A percentile compares a stretch with the other conserved stretches of the same genome.
These are phyloP conservation scores for Choreutis nemorana DNA, from an alignment of 2,888 invertebrate species.

Conservation along the genomic window DNA sequence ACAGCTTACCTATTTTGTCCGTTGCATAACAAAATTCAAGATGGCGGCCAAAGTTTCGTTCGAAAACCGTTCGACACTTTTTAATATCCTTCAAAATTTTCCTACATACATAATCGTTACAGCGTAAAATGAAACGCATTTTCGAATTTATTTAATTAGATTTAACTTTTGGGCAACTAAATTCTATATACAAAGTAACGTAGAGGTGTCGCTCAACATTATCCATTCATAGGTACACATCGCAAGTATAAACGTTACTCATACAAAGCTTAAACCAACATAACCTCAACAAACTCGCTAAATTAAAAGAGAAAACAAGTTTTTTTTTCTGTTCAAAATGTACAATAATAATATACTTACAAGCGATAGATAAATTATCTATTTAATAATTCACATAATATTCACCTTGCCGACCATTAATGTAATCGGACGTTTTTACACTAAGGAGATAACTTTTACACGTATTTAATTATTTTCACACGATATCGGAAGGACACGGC, in stretches of 20 bases:
- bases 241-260: constrained; percentile 22
- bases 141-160: constrained; percentile 52
- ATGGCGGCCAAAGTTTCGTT: constrained; percentile 18
- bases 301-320: constrained; percentile 35
- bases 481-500: constrained; percentile 1
- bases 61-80: constrained; percentile 26
- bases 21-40: background rate
- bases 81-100: constrained; percentile 24
- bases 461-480: constrained; percentile 8
- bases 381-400: constrained; percentile 31
- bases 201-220: constrained; percentile 29
- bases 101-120: constrained; percentile 33
- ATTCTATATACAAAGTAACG: constrained; percentile 57
- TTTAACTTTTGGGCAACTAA: constrained; percentile 58
- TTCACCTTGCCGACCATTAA: constrained; percentile 20
- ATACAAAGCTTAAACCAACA: constrained; percentile 36
- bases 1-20: too few species aligned
- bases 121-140: constrained; percentile 29
- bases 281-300: constrained; percentile 44
- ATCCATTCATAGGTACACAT: constrained; percentile 17
- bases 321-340: constrained; percentile 50
- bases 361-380: constrained; percentile 40
- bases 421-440: constrained; percentile 24
- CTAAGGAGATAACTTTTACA: constrained; percentile 31
- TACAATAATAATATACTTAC: constrained; percentile 58